These are phyloP conservation scores for Polypterus senegalus DNA, from an alignment of 2,113 vertebrate genomes.

Conservation along the genomic window DNA sequence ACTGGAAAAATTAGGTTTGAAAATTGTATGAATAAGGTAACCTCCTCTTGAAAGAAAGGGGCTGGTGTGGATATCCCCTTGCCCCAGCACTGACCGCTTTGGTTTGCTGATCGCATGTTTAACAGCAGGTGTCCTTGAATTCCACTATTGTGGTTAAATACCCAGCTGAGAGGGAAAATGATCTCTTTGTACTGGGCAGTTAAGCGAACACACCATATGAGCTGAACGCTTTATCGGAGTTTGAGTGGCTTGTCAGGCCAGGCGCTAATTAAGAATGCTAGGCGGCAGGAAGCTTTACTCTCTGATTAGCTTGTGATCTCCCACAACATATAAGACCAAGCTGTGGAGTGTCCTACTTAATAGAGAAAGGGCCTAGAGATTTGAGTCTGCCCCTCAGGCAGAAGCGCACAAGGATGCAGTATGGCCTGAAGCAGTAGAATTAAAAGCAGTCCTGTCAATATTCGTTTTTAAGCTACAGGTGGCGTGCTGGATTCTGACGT, in stretches of 20 bases:
- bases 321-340: slow-evolving; percentile 5
- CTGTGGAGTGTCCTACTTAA: slow-evolving; percentile 16
- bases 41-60: no score
- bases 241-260: not conserved
- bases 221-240: no score
- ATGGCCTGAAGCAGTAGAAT: slow-evolving; percentile 26
- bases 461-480: slow-evolving; percentile 44
- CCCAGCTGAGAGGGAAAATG: no score
- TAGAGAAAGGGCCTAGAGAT: slow-evolving; percentile 26
- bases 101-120: no score
- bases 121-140: no score
- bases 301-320: slow-evolving; percentile 20
- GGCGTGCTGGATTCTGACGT: slow-evolving; percentile 26
- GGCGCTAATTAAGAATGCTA: slow-evolving; percentile 2
- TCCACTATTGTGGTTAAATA: no score
- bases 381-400: slow-evolving; percentile 22
- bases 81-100: no score
- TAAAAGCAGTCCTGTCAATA: slow-evolving; percentile 43
- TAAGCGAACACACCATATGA: no score
- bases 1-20: no score
- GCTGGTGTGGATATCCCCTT: no score
- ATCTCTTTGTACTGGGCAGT: no score
- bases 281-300: slow-evolving; percentile 10
- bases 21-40: no score
- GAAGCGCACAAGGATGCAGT: slow-evolving; percentile 22